Evolutionary conservation across 2,888 invertebrate species (phyloP).

Genomic region (Galeruca laticollis): DNA sequence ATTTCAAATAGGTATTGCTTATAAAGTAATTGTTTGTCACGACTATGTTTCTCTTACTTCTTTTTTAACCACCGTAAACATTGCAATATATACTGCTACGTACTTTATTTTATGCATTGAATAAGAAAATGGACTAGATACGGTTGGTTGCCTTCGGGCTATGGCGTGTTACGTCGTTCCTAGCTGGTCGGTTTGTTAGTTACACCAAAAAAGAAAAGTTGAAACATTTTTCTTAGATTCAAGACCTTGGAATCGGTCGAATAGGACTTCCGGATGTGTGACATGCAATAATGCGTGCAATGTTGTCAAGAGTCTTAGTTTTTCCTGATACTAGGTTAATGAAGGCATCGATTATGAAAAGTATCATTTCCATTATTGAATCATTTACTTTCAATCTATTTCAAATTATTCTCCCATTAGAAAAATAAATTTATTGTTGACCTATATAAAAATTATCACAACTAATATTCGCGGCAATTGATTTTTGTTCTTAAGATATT

Average conservation of each 20-base stretch:
- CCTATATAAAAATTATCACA: too few relatives aligned
- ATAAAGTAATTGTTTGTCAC: neutral
- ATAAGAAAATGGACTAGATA: constrained; percentile 53
- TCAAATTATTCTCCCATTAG: too few relatives aligned
- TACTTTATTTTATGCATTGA: constrained; percentile 29
- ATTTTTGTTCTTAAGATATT: too few relatives aligned
- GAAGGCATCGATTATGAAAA: neutral
- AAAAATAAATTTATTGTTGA: too few relatives aligned
- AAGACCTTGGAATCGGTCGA: constrained; percentile 27
- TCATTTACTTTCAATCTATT: too few relatives aligned
- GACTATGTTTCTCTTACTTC: neutral
- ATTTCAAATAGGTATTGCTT: neutral
- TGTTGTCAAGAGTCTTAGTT: constrained; percentile 11
- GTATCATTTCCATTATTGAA: too few relatives aligned
- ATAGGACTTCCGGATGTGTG: constrained; percentile 28
- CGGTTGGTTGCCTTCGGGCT: constrained; percentile 50
- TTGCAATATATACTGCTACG: constrained; percentile 4
- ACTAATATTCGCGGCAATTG: too few relatives aligned
- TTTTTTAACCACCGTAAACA: constrained; percentile 2
- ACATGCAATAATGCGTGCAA: constrained; percentile 15
- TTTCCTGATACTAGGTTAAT: neutral
- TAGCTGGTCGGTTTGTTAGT: constrained; percentile 15
- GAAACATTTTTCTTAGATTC: constrained; percentile 17
- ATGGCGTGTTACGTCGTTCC: constrained; percentile 25
- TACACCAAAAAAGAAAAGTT: constrained; percentile 6